These are phyloP conservation scores for Heliothis virescens DNA, from an alignment of 1,140 invertebrate genomes.

Conservation along the genomic window DNA sequence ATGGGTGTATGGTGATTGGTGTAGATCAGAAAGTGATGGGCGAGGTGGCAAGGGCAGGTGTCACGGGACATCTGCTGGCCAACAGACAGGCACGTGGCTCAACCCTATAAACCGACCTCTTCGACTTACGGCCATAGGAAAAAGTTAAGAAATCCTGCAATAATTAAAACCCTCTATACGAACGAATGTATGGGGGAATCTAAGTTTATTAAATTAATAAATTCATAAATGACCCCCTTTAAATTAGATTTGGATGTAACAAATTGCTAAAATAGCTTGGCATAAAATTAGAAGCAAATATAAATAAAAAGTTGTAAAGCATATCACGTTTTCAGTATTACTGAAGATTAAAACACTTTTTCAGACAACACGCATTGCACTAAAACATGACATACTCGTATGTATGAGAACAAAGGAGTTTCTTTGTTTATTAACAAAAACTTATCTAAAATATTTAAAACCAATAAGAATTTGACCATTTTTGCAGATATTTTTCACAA, in stretches of 20 bases:
- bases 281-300: neutral
- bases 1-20: constrained; percentile 65
- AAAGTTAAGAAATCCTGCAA: constrained; percentile 74
- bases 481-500: too few species aligned
- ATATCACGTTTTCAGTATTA: too few species aligned
- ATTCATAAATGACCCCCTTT: neutral
- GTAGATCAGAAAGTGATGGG: constrained; percentile 74
- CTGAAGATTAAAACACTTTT: too few species aligned
- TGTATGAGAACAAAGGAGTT: too few species aligned
- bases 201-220: neutral
- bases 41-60: constrained; percentile 81
- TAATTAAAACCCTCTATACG: constrained; percentile 48
- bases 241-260: too few species aligned
- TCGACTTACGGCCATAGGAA: constrained; percentile 67
- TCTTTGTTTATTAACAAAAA: too few species aligned
- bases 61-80: constrained; percentile 82
- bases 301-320: neutral
- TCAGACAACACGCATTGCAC: too few species aligned
- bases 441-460: too few species aligned
- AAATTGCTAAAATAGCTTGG: neutral
- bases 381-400: too few species aligned
- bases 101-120: constrained; percentile 80
- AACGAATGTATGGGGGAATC: neutral
- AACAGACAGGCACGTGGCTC: constrained; percentile 78
- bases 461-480: too few species aligned